These are phyloP conservation scores for Ophion ellenae DNA, from an alignment of 2,888 invertebrate genomes.

Conservation along the genomic window DNA sequence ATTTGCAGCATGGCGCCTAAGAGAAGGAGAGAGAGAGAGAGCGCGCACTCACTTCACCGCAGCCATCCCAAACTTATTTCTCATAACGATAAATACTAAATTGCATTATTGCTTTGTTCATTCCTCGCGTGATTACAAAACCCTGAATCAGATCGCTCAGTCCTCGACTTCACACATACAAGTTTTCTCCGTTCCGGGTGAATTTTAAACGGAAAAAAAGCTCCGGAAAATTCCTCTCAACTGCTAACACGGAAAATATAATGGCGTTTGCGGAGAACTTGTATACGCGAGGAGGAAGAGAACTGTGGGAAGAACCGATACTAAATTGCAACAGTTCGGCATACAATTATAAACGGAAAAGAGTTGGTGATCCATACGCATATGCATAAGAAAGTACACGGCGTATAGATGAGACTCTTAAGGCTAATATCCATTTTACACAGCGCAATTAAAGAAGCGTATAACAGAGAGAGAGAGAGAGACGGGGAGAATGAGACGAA, in stretches of 20 bases:
- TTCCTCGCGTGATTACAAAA: conserved; percentile 45
- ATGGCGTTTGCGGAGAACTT: conserved; percentile 13
- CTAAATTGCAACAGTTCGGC: conserved; percentile 62
- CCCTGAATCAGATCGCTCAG: conserved; percentile 38
- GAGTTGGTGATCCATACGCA: conserved; percentile 34
- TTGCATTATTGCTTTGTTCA: conserved; percentile 48
- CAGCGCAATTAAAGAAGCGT: not conserved
- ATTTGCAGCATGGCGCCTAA: conserved; percentile 27
- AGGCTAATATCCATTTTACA: conserved; percentile 40
- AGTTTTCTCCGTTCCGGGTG: conserved; percentile 57
- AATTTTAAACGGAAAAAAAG: conserved; percentile 44
- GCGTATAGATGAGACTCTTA: conserved; percentile 23
- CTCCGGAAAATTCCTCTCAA: conserved; percentile 59
- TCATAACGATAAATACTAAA: conserved; percentile 48
- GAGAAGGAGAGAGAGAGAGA: too few relatives aligned
- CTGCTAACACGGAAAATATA: conserved; percentile 29
- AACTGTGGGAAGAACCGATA: conserved; percentile 63
- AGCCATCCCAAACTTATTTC: conserved; percentile 54
- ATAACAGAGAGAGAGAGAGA: conserved; percentile 17
- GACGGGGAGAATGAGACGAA: not conserved
- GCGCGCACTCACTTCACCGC: not conserved
- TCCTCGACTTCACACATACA: conserved; percentile 13
- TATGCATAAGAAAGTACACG: not conserved
- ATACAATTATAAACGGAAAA: conserved; percentile 57
- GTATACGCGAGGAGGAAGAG: conserved; percentile 39